Conservation (phyloP, 2,797 vertebrate species). For the Ctenopoma kingsleyae region DNA sequence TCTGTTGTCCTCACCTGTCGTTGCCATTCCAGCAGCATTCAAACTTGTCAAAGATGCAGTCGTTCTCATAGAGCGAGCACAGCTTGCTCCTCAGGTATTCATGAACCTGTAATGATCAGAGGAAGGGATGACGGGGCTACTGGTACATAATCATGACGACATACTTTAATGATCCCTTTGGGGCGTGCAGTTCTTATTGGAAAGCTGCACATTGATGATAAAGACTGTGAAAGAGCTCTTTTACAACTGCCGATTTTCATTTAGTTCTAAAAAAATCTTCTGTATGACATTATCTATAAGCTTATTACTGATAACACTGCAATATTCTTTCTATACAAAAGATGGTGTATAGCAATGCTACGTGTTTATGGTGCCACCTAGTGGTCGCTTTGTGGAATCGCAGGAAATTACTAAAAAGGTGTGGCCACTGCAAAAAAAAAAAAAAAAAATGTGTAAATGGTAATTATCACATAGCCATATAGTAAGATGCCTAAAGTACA, state of each 20-base stretch:
- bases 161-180: no score
- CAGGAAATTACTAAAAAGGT: conserved; percentile 22
- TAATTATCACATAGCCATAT: no score
- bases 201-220: no score
- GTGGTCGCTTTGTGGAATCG: conserved; percentile 44
- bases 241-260: neutral
- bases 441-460: neutral
- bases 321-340: neutral
- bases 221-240: neutral
- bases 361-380: conserved; percentile 12
- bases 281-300: neutral
- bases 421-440: conserved; percentile 7
- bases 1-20: conserved; percentile 86
- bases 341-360: neutral
- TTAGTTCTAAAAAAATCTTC: neutral
- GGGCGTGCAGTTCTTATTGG: no score
- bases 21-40: conserved; percentile 99
- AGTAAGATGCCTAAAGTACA: no score
- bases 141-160: neutral
- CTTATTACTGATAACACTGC: neutral
- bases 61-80: conserved; percentile 98
- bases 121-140: neutral
- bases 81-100: conserved; percentile 99
- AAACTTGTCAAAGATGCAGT: conserved; percentile 99
- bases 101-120: conserved; percentile 87